Base-by-base conservation (phyloP, 2,113 vertebrate species). In the Actenoides lindsayi region DNA sequence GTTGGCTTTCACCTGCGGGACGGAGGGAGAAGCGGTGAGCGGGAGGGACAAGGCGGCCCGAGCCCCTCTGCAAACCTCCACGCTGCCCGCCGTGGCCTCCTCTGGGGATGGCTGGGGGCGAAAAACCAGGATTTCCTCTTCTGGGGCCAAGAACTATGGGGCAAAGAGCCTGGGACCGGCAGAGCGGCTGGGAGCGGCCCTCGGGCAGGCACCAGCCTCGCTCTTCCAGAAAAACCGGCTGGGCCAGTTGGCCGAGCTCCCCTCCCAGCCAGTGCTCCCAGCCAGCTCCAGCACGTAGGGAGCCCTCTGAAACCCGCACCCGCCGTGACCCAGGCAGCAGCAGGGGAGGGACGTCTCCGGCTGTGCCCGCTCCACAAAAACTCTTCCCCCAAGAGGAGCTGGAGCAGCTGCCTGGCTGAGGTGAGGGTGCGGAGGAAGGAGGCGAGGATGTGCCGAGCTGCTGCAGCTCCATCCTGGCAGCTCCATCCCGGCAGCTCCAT, bases 1-100 rank as follows among this genome's bases (percentile, higher is more conserved):
- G 0, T 99, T 99, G 93, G 99, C 99, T 95, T 99, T 98, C 76
- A 99, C 99, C 99, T 99, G 68, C 1, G 48, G 86, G 76, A 42
- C 64, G 74, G 70, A 94, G 24, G 89, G 65, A 63, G 62, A 84
- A 75, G 53, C 0, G 1, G 27, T 97, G 31, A 91, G 42, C 28
- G 20, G 19, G 7, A 75, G 7, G 35, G 25, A 53, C 37, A 64
- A 4, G 3, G 35, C 0, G 0, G 8, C 5, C 1, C 0, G 1
- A 76, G 31, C 33, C 75, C 37, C 74, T 63, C 60, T 0, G 0
- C 57, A 63, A 90, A 69, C 30, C 0, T 0, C 76, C 2, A 0
- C 0, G 1, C 31, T 50, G 27, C 63, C 83, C 1, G 0, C 33
- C 0, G 0, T 0, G 0, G 60, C 42, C 69, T 90, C 78, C 64